A percentile compares a stretch with the other conserved stretches of the same genome.
phyloP scores from a whole-genome alignment of 2,888 invertebrate species.

The Cylindroiulus punctatus region DNA sequence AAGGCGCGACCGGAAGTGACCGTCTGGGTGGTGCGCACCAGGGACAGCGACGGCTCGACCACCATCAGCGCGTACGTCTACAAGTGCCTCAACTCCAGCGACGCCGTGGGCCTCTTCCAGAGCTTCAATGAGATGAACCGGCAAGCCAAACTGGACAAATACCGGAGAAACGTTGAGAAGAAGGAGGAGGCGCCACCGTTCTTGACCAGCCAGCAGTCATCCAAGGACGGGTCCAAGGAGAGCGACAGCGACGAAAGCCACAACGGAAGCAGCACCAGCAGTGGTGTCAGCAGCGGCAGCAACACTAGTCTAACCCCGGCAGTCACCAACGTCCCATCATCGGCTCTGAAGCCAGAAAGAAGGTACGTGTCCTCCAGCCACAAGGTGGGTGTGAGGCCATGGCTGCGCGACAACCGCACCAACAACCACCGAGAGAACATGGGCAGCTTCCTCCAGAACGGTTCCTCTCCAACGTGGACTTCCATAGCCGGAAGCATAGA shows the following conservation, averaged over 20 bases:
- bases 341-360: conserved; percentile 4
- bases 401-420: conserved; percentile 15
- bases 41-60: conserved; percentile 27
- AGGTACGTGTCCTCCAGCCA: conserved; percentile 9
- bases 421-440: conserved; percentile 4
- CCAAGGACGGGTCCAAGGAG: background rate
- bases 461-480: conserved; percentile 50
- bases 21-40: conserved; percentile 63
- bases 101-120: conserved; percentile 53
- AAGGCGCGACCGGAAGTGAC: conserved; percentile 62
- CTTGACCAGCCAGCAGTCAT: background rate
- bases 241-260: conserved; percentile 48
- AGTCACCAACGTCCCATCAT: background rate
- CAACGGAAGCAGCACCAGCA: background rate
- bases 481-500: conserved; percentile 53
- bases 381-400: conserved; percentile 2
- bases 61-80: conserved; percentile 51
- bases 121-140: conserved; percentile 55
- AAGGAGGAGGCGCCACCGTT: conserved; percentile 32
- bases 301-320: conserved; percentile 47
- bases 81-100: conserved; percentile 49
- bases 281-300: conserved; percentile 42
- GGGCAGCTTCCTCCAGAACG: conserved; percentile 13
- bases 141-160: conserved; percentile 53
- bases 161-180: conserved; percentile 51